phyloP scores from a whole-genome alignment of 2,888 invertebrate species.

The Drosophila yooni region DNA sequence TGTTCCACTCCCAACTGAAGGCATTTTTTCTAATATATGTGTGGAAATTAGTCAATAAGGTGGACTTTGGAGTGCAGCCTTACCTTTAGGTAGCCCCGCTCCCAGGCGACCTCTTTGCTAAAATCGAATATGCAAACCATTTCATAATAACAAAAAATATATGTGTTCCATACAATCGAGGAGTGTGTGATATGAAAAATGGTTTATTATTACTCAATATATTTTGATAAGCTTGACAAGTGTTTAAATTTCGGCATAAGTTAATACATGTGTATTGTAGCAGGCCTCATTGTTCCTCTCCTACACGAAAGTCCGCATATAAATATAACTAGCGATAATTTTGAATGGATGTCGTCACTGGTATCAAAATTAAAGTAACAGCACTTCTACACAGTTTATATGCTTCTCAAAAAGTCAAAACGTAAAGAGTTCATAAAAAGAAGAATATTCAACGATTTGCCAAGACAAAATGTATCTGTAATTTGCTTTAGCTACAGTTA shows the following conservation, averaged over 20 bases:
- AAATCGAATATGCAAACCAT: slow-evolving; percentile 18
- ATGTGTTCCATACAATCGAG: not conserved
- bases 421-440: not conserved
- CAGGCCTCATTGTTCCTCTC: no score
- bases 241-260: not conserved
- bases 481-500: not conserved
- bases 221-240: not conserved
- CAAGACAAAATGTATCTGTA: not conserved
- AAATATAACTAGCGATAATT: not conserved
- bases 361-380: no score
- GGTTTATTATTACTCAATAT: not conserved
- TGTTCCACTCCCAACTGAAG: slow-evolving; percentile 42
- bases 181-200: slow-evolving; percentile 12
- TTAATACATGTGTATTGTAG: not conserved
- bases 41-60: not conserved
- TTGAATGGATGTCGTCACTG: no score
- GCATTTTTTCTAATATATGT: slow-evolving; percentile 36
- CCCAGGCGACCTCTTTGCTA: slow-evolving; percentile 31
- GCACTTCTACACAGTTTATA: no score
- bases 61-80: not conserved
- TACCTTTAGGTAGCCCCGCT: slow-evolving; percentile 42
- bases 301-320: not conserved
- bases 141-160: not conserved
- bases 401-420: no score
- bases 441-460: not conserved